Evolutionary conservation across 2,113 vertebrate genomes (phyloP).

Genomic region (Panthera leo): DNA sequence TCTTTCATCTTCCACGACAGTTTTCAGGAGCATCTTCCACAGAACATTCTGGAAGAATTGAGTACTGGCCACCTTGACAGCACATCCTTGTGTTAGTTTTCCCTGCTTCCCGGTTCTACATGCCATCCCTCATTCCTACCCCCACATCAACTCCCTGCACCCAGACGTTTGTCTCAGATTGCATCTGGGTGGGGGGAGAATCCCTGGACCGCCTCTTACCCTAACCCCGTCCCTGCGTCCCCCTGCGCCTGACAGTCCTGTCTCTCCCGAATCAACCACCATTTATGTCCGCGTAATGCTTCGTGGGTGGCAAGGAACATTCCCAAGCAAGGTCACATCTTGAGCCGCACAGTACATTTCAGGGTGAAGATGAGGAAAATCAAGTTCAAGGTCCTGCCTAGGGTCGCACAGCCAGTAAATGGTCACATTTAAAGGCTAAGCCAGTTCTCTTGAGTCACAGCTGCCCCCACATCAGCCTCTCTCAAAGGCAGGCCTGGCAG

Average conservation of each 20-base stretch:
- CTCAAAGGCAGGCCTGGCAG: neutral
- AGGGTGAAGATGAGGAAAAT: neutral
- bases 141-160: neutral
- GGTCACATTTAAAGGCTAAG: neutral
- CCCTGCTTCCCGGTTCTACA: neutral
- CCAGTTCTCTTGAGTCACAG: neutral
- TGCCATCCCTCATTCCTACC: neutral
- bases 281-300: neutral
- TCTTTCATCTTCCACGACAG: neutral
- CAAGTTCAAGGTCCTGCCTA: neutral
- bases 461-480: neutral
- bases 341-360: neutral
- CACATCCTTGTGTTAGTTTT: neutral
- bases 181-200: neutral
- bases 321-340: neutral
- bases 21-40: neutral
- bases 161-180: neutral
- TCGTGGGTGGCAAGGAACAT: neutral
- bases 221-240: accelerated
- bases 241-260: neutral
- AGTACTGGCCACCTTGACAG: neutral
- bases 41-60: slow-evolving; percentile 30
- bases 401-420: neutral
- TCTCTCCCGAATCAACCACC: neutral
- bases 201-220: accelerated